Conservation (phyloP, 2,113 vertebrate species). For the Thermophis baileyi region DNA sequence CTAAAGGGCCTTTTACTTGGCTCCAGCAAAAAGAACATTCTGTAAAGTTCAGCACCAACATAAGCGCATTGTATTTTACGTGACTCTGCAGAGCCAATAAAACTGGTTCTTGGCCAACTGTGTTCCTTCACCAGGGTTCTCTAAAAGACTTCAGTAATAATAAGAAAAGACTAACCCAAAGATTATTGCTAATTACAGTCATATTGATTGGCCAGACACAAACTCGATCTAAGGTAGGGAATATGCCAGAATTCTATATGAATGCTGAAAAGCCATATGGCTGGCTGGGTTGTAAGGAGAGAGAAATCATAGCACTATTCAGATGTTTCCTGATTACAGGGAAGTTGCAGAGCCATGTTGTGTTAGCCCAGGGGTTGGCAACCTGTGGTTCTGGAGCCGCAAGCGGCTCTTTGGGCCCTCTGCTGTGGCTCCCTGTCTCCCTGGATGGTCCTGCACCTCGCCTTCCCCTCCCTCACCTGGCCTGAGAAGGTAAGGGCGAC, state of each 20-base stretch:
- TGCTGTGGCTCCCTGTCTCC: no score
- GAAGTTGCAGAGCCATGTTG: no score
- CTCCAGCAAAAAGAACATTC: neutral
- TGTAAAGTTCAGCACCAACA: slow-evolving; percentile 18
- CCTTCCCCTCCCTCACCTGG: no score
- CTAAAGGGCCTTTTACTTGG: neutral
- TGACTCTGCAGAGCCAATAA: slow-evolving; percentile 8
- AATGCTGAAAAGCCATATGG: neutral
- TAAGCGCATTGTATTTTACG: neutral
- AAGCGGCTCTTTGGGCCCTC: no score
- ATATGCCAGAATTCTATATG: neutral
- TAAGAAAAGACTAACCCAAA: neutral
- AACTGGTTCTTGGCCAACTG: neutral
- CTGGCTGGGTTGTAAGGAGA: neutral
- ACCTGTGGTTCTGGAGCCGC: no score
- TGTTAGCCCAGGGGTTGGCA: no score
- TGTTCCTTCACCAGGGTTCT: neutral
- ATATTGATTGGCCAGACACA: neutral
- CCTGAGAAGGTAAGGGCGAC: no score
- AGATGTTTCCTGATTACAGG: neutral
- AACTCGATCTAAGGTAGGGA: neutral
- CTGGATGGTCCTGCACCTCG: no score
- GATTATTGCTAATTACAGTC: neutral
- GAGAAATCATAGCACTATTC: neutral
- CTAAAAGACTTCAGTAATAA: slow-evolving; percentile 7